phyloP scores from a whole-genome alignment of 2,888 invertebrate genomes.

The Lasioglossum marginatum region DNA sequence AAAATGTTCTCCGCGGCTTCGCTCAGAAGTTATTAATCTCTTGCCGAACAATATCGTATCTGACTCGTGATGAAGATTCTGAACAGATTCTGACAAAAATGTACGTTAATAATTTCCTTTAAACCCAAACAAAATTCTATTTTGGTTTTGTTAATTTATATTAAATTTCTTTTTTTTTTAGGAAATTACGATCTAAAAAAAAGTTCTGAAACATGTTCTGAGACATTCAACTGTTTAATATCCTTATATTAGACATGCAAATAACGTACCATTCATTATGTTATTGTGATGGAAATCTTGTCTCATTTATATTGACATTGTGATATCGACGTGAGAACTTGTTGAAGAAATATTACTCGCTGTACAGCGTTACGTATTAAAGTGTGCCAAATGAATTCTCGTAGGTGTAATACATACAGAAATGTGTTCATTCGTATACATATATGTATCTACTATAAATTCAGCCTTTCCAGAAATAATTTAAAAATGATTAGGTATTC shows the following conservation, averaged over 20 bases:
- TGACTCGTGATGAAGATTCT: too few species aligned
- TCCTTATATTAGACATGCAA: background rate
- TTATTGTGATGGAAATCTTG: conserved; percentile 5
- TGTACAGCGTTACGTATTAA: background rate
- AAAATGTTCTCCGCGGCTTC: too few species aligned
- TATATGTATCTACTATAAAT: background rate
- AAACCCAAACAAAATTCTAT: too few species aligned
- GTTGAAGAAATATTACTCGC: background rate
- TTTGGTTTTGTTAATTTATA: too few species aligned
- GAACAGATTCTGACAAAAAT: too few species aligned
- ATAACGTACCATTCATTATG: conserved; percentile 1
- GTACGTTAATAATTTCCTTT: too few species aligned
- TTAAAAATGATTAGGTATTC: background rate
- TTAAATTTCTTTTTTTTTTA: too few species aligned
- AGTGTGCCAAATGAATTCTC: background rate
- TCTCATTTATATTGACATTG: background rate
- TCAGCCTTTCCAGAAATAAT: too few species aligned
- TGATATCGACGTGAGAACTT: background rate
- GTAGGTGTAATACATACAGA: background rate
- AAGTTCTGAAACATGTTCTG: too few species aligned
- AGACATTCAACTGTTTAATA: background rate
- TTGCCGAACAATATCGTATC: too few species aligned
- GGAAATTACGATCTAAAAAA: too few species aligned
- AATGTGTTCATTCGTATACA: background rate
- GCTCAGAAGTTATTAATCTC: too few species aligned